Base-by-base conservation (phyloP, 2,113 vertebrate genomes). In the Noturus placidus region DNA sequence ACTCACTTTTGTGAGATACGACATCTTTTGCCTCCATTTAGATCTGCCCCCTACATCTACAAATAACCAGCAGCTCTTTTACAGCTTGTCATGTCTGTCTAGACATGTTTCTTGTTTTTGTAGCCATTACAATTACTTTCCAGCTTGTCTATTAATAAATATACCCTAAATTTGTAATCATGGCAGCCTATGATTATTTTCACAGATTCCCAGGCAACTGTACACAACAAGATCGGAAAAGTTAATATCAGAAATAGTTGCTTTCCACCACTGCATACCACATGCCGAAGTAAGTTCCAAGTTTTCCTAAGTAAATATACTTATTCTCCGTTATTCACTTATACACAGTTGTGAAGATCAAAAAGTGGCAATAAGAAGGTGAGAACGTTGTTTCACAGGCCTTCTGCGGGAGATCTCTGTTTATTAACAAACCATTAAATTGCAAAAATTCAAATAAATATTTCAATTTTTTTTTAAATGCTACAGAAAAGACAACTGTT, bases 141-240 rank as follows among this genome's bases (percentile, higher is more conserved):
- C 61, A 63, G 81, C 30, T 83, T 20, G 65, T 86, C 33, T 78
- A 81, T 90, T 80, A 69, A 82, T 82, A 88, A 91, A 86, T 50
- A 74, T 22, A 9, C 13, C 13, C 0, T 54, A 76, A 88, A 72
- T 91, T 89, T 42, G 59, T 61, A 85, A 38, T 42, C 33, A 77
- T 69, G 52, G 17, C 20, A 54, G 54, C n/a, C 5, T 77, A 35
- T 88, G 3, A 81, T 89, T 52, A 52, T 81, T 83, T 88, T 91
- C 92, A 59, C 91, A 98, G 97, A 93, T 96, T 93, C 93, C 93
- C 95, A 95, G 96, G 95, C 89, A 91, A 91, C 91, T 95, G 93
- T 94, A 95, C 95, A 95, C 95, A 95, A 93, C 91, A 92, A 95
- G 93, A 93, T 93, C 89, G 90, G 95, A 95, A 91, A 92, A 96